Percentiles rank a stretch among this genome's conserved stretches.
Evolutionary conservation across 1,140 invertebrate species (phyloP).

Genomic region (Aethina tumida): DNA sequence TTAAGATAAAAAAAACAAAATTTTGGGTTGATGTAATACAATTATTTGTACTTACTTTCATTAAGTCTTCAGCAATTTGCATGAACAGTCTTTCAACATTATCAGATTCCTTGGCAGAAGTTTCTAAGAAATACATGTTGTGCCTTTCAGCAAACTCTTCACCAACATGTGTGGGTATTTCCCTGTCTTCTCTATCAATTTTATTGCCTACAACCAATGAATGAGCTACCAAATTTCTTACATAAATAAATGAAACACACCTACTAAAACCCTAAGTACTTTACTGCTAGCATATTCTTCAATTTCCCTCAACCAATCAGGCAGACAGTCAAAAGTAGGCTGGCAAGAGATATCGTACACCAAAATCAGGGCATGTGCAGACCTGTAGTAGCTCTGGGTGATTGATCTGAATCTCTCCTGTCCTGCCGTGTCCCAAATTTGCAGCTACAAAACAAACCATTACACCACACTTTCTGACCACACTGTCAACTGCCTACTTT

Average conservation of each 20-base stretch:
- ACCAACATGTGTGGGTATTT: conserved; percentile 90
- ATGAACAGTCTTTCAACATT: conserved; percentile 95
- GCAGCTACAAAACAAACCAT: conserved; percentile 55
- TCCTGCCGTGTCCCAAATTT: conserved; percentile 97
- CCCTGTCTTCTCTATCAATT: conserved; percentile 88
- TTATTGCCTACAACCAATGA: conserved; percentile 70
- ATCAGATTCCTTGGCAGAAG: conserved; percentile 94
- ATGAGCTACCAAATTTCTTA: conserved; percentile 10
- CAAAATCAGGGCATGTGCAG: conserved; percentile 92
- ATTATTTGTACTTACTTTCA: conserved; percentile 54
- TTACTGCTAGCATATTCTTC: conserved; percentile 94
- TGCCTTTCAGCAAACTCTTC: conserved; percentile 91
- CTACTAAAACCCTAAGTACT: conserved; percentile 85
- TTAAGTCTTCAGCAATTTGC: conserved; percentile 88
- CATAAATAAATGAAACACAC: conserved; percentile 40
- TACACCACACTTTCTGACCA: not conserved
- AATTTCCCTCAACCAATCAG: conserved; percentile 92
- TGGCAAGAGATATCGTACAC: conserved; percentile 97
- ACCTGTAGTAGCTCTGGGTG: conserved; percentile 96
- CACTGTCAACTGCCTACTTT: conserved; percentile 58
- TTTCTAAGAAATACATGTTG: conserved; percentile 97
- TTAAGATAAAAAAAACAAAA: too few species aligned
- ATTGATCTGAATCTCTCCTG: conserved; percentile 96
- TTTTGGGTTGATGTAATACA: too few species aligned
- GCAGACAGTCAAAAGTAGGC: conserved; percentile 91